These are phyloP conservation scores for Ylistrum balloti DNA, from an alignment of 1,140 invertebrate genomes.

Conservation along the genomic window DNA sequence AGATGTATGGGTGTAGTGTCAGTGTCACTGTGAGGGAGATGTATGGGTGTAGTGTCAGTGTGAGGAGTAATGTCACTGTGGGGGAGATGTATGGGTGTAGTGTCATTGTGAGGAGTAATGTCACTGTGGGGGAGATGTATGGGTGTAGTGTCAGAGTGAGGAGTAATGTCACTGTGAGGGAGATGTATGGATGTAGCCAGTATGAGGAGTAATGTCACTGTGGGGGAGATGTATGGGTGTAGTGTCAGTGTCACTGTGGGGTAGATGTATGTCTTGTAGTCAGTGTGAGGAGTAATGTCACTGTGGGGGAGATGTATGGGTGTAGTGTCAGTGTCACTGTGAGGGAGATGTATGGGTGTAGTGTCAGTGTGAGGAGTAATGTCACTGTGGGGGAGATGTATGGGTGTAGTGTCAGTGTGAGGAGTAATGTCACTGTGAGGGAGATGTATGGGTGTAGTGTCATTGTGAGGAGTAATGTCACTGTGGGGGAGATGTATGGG, in stretches of 20 bases:
- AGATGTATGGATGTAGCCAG: neutral
- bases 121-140: neutral
- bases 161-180: neutral
- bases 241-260: neutral
- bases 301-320: neutral
- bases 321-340: neutral
- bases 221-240: neutral
- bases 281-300: neutral
- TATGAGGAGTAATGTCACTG: neutral
- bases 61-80: neutral
- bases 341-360: neutral
- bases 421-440: too few relatives aligned
- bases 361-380: neutral
- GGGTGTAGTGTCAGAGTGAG: neutral
- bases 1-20: neutral
- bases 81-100: neutral
- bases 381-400: too few relatives aligned
- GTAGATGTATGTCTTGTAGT: neutral
- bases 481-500: neutral
- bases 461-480: neutral
- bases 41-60: neutral
- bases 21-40: neutral
- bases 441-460: neutral
- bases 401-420: too few relatives aligned
- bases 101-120: neutral